Conservation (phyloP, 30 jellyfish, hydroid and myxozoan species). For the Clytia hemisphaerica region DNA sequence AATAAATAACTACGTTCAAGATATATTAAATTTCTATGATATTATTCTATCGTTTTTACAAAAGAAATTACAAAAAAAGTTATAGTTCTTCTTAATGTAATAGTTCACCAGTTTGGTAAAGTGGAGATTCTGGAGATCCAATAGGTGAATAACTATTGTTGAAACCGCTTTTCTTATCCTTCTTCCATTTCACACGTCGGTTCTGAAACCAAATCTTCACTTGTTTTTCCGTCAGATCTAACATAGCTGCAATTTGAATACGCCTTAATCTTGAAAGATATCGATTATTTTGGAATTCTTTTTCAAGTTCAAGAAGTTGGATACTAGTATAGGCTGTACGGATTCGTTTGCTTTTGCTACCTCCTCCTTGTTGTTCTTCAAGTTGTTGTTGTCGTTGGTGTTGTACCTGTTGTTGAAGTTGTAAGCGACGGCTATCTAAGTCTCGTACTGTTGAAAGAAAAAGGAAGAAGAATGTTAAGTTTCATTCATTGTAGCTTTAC, state of each 20-base stretch:
- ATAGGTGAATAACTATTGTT: constrained; percentile 27
- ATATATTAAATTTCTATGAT: no score
- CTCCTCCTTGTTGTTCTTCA: constrained; percentile 28
- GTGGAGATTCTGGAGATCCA: constrained; percentile 26
- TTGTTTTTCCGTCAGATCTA: constrained; percentile 89
- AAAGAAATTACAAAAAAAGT: no score
- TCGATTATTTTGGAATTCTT: constrained; percentile 83
- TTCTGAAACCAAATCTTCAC: constrained; percentile 93
- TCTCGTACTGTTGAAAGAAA: constrained; percentile 50
- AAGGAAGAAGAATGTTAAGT: not conserved
- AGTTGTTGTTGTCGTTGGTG: constrained; percentile 30
- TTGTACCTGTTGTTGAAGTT: constrained; percentile 30
- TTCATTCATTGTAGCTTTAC: not conserved
- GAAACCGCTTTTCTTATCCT: constrained; percentile 58
- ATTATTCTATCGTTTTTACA: no score
- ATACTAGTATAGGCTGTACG: constrained; percentile 97
- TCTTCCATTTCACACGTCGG: constrained; percentile 94
- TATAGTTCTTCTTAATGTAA: no score
- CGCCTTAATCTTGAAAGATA: constrained; percentile 84
- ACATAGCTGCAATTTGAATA: constrained; percentile 90
- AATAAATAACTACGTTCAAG: no score
- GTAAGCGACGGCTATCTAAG: constrained; percentile 56
- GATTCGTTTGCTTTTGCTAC: constrained; percentile 75
- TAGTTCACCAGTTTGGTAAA: no score
- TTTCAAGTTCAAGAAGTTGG: constrained; percentile 80